Base-by-base conservation (phyloP, 1,140 invertebrate genomes). In the Neodiprion fabricii region DNA sequence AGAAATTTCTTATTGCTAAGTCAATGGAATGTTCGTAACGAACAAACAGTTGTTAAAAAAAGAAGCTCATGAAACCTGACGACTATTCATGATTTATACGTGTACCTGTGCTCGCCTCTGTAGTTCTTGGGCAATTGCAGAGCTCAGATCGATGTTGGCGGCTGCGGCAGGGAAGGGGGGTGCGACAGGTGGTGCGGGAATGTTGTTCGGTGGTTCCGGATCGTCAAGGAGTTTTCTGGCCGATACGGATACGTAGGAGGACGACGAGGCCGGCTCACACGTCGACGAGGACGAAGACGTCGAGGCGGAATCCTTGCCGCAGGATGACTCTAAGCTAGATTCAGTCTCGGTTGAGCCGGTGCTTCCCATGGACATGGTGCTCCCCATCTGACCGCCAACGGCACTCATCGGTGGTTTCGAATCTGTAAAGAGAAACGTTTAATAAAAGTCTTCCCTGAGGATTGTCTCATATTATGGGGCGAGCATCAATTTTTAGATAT, bases 101-200 rank as follows among this genome's bases (percentile, higher is more conserved):
- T 76, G 81, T 85, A 92, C 91, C 88, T 93, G 91, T 68, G 90
- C 90, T 85, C 92, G 89, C 83, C 91, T 89, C 77, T 92, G 89
- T 71, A 93, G 84, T 83, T 93, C 92, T 80, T 92, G 89, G 73
- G 90, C 90, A 75, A 93, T 91, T 65, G 92, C 92, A 78, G 90
- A 90, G 48, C 85, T 80, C 1, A 90, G 79, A 75, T 87, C 85
- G 71, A 85, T 88, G 67, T 74, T 82, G 17, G 76, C 76, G 48
- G 77, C 80, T 71, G 21, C 82, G 76, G 75, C 75, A 0, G 50
- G 67, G 66, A 61, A 81, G 73, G 72, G 71, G 73, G 67, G 76
- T 74, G 76, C 77, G 77, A 74, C 73, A 76, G 61, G 76, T 67
- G 77, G 78, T 50, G 73, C 72, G 72, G 67, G 73, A 9, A 73